A percentile compares a stretch with the other conserved stretches of the same genome.
Evolutionary conservation across 1,140 invertebrate species (phyloP).

Genomic region (Matsumurasca onukii): DNA sequence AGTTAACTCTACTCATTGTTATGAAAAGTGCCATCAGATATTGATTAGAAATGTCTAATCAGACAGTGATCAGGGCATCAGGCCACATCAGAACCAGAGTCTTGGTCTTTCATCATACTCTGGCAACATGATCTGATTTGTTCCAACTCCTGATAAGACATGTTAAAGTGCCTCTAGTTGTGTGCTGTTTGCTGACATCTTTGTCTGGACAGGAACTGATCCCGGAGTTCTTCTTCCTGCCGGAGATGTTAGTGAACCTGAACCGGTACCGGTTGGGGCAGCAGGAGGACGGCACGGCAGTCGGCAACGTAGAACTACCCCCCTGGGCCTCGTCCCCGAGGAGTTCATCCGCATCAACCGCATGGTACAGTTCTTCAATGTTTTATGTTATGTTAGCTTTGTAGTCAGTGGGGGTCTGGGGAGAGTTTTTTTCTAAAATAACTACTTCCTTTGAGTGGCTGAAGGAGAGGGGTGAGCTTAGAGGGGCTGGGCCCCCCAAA

Average conservation of each 20-base stretch:
- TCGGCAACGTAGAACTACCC: conserved; percentile 88
- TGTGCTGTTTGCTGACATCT: too few relatives aligned
- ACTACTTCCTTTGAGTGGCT: too few relatives aligned
- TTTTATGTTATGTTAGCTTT: conserved; percentile 1
- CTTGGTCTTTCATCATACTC: too few relatives aligned
- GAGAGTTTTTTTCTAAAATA: not conserved
- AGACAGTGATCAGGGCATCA: too few relatives aligned
- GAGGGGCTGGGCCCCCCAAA: not conserved
- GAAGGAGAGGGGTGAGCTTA: too few relatives aligned
- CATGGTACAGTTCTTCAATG: conserved; percentile 64
- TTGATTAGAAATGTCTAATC: too few relatives aligned
- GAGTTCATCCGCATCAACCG: conserved; percentile 97
- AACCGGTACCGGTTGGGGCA: conserved; percentile 86
- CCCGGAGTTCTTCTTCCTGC: conserved; percentile 97
- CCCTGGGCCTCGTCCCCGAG: conserved; percentile 94
- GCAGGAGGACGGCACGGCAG: conserved; percentile 79
- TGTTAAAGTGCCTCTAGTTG: too few relatives aligned
- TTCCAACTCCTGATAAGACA: too few relatives aligned
- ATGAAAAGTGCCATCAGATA: too few relatives aligned
- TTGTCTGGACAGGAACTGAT: conserved; percentile 79
- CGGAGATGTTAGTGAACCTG: conserved; percentile 97
- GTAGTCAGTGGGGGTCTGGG: not conserved
- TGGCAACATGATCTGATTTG: too few relatives aligned
- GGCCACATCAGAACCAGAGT: too few relatives aligned
- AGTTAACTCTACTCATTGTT: too few relatives aligned